Evolutionary conservation across 1,140 invertebrate species (phyloP), one percentile per base, ranked within the genome.

Genomic region (Drosophila lini): DNA sequence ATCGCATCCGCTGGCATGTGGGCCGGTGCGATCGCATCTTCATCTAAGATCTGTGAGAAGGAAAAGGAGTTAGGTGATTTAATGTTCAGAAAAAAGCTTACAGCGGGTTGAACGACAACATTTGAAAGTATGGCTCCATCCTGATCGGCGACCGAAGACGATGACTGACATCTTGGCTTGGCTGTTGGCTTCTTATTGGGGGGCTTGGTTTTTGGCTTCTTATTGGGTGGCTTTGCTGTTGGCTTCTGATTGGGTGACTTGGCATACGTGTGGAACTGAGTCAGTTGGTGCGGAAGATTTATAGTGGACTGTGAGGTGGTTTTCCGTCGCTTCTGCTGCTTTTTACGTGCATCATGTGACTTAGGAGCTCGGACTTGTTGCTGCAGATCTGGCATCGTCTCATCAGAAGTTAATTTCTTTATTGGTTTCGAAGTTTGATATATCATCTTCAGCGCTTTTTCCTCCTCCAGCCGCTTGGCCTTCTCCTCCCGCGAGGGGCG

Each of bases 1-100:
- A 70, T 22, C 8, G 74, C 28, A 13, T 10, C 15, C 5, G 22
- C 38, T 25, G 56, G 25, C 57, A 44, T 47, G 40, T 81, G 68
- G 3, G 63, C 64, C 19, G 38, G 3, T 15, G 22, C 16, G 4
- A 38, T n/a, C 1, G 19, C 19, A 22, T 38, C 8, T 9, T 55
- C 52, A 6, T 25, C 19, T 15, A 38, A 10, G 8, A 78, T 81
- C 81, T 84, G 82, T 60, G 68, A 50, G 52, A 78, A 78, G 53
- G 78, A 84, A 86, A 86, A 13, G 62, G 67, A 55, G 15, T 81
- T 81, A 85, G 64, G 44, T 34, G 38, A 41, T 28, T 59, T 40
- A 16, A 67, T 63, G 28, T 60, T 60, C 41, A 84, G 0, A 5
- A 25, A 22, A 28, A 60, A 55, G 50, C 67, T 53, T 57, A 81